Evolutionary conservation across 2,888 invertebrate genomes (phyloP).

Genomic region (Onchidella celtica): DNA sequence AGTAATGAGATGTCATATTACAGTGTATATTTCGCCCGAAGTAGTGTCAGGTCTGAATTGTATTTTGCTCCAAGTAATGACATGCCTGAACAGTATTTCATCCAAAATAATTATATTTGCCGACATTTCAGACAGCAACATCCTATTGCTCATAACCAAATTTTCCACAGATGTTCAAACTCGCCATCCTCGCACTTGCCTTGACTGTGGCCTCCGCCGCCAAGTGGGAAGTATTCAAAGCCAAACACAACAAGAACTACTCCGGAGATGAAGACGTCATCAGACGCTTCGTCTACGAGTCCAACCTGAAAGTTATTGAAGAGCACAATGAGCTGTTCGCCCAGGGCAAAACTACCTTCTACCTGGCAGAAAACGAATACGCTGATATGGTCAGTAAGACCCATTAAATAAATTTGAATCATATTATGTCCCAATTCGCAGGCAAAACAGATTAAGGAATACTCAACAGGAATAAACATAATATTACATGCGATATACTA

Average conservation of each 20-base stretch:
- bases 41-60: background rate
- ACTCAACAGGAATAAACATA: background rate
- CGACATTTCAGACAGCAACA: too few relatives aligned
- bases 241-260: background rate
- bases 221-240: background rate
- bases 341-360: conserved; percentile 61
- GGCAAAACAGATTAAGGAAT: too few relatives aligned
- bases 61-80: background rate
- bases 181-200: background rate
- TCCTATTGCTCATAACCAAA: background rate
- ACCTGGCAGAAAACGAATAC: conserved; percentile 69
- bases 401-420: too few relatives aligned
- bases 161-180: background rate
- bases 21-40: background rate
- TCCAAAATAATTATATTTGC: background rate
- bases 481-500: too few relatives aligned
- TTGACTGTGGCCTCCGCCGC: background rate
- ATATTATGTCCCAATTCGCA: too few relatives aligned
- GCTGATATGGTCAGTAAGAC: conserved; percentile 84
- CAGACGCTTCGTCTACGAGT: conserved; percentile 66
- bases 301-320: conserved; percentile 60
- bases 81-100: background rate
- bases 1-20: too few relatives aligned
- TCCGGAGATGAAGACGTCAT: background rate
- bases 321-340: conserved; percentile 65